phyloP scores from a whole-genome alignment of 1,140 invertebrate genomes.

The Parapsyche elsis region DNA sequence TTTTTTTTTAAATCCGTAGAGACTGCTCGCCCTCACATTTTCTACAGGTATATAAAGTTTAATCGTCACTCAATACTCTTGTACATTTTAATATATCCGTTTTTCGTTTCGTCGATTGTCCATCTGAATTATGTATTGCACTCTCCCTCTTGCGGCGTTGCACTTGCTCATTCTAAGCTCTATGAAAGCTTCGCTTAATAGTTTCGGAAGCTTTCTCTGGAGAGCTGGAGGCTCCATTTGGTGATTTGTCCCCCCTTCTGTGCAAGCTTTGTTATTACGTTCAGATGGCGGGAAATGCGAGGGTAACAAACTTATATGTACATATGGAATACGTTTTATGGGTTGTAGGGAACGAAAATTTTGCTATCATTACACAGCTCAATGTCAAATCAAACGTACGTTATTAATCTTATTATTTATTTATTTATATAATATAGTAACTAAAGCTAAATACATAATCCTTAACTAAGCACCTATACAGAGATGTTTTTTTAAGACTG shows the following conservation, averaged over 20 bases:
- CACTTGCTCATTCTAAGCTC: not conserved
- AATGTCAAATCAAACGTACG: too few relatives aligned
- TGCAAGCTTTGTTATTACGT: slow-evolving; percentile 6
- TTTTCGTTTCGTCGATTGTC: not conserved
- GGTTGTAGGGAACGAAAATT: too few relatives aligned
- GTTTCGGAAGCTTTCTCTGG: slow-evolving; percentile 34
- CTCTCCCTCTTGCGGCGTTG: not conserved
- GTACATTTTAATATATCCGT: not conserved
- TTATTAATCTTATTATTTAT: too few relatives aligned
- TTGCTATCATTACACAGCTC: too few relatives aligned
- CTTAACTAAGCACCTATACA: too few relatives aligned
- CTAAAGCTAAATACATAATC: too few relatives aligned
- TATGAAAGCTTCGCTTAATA: slow-evolving; percentile 23
- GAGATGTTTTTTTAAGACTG: too few relatives aligned
- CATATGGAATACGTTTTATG: not conserved
- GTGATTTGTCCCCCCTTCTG: slow-evolving; percentile 40
- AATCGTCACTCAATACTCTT: not conserved
- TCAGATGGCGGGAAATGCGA: slow-evolving; percentile 16
- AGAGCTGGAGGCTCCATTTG: not conserved
- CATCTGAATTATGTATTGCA: not conserved
- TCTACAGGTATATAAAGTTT: not conserved
- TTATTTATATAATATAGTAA: too few relatives aligned
- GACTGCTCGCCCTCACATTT: not conserved
- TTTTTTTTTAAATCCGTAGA: not conserved
- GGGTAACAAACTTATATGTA: not conserved